Evolutionary conservation across 2,888 invertebrate genomes (phyloP).

Genomic region (Agriopis aurantiaria): DNA sequence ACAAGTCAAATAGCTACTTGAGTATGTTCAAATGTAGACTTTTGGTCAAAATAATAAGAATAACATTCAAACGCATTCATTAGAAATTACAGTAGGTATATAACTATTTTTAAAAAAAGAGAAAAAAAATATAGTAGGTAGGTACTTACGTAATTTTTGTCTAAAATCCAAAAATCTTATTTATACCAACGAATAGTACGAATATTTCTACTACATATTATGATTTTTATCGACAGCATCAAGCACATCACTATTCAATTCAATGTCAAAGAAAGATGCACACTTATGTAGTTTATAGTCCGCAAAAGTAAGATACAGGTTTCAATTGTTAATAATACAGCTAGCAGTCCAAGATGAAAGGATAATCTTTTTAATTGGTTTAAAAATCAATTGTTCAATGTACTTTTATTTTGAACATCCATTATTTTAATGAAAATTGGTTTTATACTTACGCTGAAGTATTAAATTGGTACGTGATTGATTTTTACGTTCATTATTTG

Average conservation of each 20-base stretch:
- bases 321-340: neutral
- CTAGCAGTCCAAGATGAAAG: neutral
- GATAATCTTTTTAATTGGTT: neutral
- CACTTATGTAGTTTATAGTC: no score
- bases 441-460: neutral
- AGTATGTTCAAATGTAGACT: neutral
- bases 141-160: no score
- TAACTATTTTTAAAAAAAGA: no score
- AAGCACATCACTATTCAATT: slow-evolving; percentile 8
- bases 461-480: neutral
- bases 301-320: no score
- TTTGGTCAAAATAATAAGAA: neutral
- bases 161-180: neutral
- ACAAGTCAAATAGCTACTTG: neutral
- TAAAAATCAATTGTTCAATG: neutral
- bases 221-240: neutral
- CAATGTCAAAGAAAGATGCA: neutral
- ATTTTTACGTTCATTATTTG: neutral
- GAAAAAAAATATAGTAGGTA: no score
- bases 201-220: neutral
- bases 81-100: no score
- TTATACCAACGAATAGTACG: neutral
- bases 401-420: neutral
- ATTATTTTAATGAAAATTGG: neutral
- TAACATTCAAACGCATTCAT: no score